Conservation (phyloP, 1,140 invertebrate genomes). For the Drosophila triauraria region DNA sequence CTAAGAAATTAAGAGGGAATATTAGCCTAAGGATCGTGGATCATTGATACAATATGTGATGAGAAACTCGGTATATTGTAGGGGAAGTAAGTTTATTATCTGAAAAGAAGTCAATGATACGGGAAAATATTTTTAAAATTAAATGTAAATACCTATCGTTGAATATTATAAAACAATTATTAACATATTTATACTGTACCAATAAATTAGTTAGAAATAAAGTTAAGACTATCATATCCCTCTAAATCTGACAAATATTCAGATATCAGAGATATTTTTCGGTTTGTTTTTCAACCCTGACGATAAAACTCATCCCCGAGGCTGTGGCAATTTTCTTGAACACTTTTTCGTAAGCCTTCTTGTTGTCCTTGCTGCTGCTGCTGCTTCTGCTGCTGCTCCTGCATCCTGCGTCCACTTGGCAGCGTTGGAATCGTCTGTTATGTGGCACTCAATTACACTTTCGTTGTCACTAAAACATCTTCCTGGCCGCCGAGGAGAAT, state of each 20-base stretch:
- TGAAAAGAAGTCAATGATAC: background rate
- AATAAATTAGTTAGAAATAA: too few species aligned
- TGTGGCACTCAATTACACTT: constrained; percentile 82
- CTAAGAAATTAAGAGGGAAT: background rate
- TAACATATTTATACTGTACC: too few species aligned
- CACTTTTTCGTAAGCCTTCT: constrained; percentile 26
- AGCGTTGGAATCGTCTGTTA: constrained; percentile 74
- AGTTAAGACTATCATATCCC: too few species aligned
- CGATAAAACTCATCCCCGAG: constrained; percentile 15
- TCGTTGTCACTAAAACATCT: constrained; percentile 79
- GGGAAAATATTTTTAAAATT: background rate
- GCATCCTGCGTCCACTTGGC: constrained; percentile 54
- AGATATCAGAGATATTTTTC: background rate
- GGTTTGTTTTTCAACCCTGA: constrained; percentile 14
- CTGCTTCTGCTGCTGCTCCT: constrained; percentile 19
- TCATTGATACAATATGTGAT: background rate
- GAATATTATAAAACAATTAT: too few species aligned
- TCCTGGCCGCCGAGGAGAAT: constrained; percentile 24
- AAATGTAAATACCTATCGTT: too few species aligned
- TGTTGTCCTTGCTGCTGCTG: constrained; percentile 19
- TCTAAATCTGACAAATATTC: background rate
- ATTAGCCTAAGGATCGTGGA: background rate
- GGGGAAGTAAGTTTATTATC: too few species aligned
- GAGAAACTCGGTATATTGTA: background rate
- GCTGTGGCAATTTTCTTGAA: constrained; percentile 43